phyloP scores from a whole-genome alignment of 2,888 invertebrate genomes.

The Didymodactylos carnosus region DNA sequence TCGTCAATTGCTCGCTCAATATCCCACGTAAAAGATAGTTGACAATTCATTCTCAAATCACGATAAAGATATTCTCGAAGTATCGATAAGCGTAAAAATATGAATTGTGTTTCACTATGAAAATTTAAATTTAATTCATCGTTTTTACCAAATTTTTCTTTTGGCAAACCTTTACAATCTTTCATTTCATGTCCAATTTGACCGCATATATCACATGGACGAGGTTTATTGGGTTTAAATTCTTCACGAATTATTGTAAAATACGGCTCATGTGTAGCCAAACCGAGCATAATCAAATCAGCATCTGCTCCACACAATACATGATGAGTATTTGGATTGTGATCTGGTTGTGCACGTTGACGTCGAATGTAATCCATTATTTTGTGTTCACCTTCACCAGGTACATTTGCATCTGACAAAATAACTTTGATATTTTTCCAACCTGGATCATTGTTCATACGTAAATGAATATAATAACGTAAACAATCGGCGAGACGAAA shows the following conservation, averaged over 20 bases:
- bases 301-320: conserved; percentile 85
- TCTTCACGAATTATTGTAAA: conserved; percentile 96
- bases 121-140: conserved; percentile 41
- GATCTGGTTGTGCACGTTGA: conserved; percentile 76
- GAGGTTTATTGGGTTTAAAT: conserved; percentile 85
- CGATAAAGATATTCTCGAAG: conserved; percentile 74
- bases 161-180: conserved; percentile 58
- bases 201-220: conserved; percentile 84
- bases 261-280: conserved; percentile 94
- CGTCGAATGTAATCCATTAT: conserved; percentile 97
- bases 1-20: conserved; percentile 87
- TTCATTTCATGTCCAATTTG: conserved; percentile 67
- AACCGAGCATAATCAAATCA: conserved; percentile 39
- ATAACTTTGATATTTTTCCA: conserved; percentile 78
- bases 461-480: conserved; percentile 67
- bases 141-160: conserved; percentile 40
- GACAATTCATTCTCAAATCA: conserved; percentile 62
- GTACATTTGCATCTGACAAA: conserved; percentile 93
- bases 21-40: conserved; percentile 75
- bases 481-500: conserved; percentile 53
- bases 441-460: conserved; percentile 74
- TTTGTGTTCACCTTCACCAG: conserved; percentile 69
- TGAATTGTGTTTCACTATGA: conserved; percentile 56
- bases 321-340: conserved; percentile 92
- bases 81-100: conserved; percentile 68